phyloP scores from a whole-genome alignment of 2,113 vertebrate genomes.

The Copsychus sechellarum region DNA sequence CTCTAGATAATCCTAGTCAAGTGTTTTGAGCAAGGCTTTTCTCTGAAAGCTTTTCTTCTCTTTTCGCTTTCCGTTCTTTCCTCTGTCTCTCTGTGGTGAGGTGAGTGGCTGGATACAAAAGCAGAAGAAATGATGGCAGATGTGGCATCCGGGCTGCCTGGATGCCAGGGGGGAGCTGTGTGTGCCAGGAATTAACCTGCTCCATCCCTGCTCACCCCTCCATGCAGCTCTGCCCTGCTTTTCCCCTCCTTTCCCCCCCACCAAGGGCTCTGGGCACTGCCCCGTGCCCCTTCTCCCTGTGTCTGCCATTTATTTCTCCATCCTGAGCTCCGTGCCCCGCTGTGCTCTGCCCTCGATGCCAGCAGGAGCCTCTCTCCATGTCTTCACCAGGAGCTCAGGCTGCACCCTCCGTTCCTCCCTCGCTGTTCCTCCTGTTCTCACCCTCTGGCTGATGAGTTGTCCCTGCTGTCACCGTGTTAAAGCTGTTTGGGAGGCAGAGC shows the following conservation, averaged over 20 bases:
- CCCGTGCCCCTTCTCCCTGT: not conserved
- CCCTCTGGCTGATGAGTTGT: not conserved
- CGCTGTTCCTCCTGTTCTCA: not conserved
- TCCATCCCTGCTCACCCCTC: not conserved
- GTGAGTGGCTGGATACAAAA: not conserved
- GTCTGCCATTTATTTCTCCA: not conserved
- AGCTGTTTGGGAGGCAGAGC: not conserved
- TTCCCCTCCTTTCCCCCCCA: fast-evolving
- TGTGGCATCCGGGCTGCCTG: not conserved
- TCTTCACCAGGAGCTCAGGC: not conserved
- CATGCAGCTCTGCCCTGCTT: not conserved
- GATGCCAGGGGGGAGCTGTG: fast-evolving
- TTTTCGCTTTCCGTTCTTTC: not conserved
- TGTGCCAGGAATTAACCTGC: not conserved
- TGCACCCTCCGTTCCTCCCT: not conserved
- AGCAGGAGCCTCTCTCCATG: not conserved
- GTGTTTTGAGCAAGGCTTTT: not conserved
- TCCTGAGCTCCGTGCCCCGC: not conserved
- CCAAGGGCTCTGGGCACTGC: not conserved
- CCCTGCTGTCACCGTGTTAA: not conserved
- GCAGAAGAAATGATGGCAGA: not conserved
- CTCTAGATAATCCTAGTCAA: not conserved
- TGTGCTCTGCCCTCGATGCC: not conserved
- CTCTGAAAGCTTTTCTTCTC: not conserved
- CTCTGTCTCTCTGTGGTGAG: not conserved